Evolutionary conservation across 2,888 invertebrate species (phyloP).

Genomic region (Chrysotoxum bicinctum): DNA sequence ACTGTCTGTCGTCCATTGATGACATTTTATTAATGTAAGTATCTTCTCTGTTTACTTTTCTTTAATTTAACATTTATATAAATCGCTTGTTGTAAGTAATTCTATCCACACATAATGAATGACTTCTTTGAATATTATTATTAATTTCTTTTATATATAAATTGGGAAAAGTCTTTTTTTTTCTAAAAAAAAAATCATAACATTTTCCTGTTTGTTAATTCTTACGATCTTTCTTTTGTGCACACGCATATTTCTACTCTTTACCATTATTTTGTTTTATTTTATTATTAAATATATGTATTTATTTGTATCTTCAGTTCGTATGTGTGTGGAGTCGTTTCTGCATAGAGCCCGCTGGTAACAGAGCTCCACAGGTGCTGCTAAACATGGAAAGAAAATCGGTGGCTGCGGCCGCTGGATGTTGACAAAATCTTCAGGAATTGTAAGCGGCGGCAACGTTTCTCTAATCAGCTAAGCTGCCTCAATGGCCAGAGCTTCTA

Average conservation of each 20-base stretch:
- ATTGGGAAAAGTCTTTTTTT: constrained; percentile 43
- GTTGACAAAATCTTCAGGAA: constrained; percentile 72
- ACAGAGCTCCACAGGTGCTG: constrained; percentile 56
- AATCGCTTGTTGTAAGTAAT: constrained; percentile 52
- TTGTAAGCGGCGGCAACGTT: constrained; percentile 77
- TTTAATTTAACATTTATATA: constrained; percentile 57
- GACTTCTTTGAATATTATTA: constrained; percentile 12
- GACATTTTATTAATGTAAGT: too few species aligned
- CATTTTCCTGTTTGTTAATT: constrained; percentile 20
- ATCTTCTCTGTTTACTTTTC: too few species aligned
- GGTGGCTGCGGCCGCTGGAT: constrained; percentile 54
- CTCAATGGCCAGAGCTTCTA: constrained; percentile 45
- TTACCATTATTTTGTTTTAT: constrained; percentile 36
- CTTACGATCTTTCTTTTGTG: constrained; percentile 49
- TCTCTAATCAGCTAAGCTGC: constrained; percentile 76
- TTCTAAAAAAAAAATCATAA: constrained; percentile 48
- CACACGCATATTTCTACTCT: constrained; percentile 50
- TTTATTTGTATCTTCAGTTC: constrained; percentile 74
- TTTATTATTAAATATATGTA: constrained; percentile 75
- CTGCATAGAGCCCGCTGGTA: constrained; percentile 62
- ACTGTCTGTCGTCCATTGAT: too few species aligned
- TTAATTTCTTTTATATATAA: constrained; percentile 4
- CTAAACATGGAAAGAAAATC: constrained; percentile 75
- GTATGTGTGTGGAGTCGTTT: constrained; percentile 68
- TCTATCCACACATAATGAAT: constrained; percentile 52